Base-by-base conservation (phyloP, 2,888 invertebrate genomes). In the Cerceris ruficornis region DNA sequence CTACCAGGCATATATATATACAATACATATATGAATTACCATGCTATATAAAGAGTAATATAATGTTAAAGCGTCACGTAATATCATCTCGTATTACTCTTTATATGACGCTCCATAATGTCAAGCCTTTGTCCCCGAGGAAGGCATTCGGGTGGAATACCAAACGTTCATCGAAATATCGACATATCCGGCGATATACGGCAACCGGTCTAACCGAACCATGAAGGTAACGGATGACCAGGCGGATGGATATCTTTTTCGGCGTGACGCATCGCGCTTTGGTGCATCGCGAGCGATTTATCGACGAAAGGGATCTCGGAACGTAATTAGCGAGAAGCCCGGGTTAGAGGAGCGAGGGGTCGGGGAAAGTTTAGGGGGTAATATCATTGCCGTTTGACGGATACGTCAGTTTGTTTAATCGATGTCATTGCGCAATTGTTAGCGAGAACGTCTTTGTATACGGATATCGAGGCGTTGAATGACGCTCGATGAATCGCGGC, bases 141-240 rank as follows among this genome's bases (percentile, higher is more conserved):
- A 39, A 49, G 65, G 14, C 49, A n/a, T n/a, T 41, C 17, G 55
- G 68, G 62, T 62, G 58, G 41, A 41, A 72, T 55, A 54, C 28
- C 49, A 58, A 76, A 62, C 46, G 76, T 76, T 77, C 66, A 70
- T 76, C 77, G 76, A 67, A 69, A 54, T 61, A 61, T 75, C 68
- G 77, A 75, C 77, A 57, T 69, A 60, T 73, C 76, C 68, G 59
- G 7, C 15, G 11, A 14, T 43, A 41, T 14, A 54, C 42, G 13
- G 14, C 28, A 42, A 28, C 14, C 41, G 52, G 15, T 46, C 9
- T 15, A 8, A 60, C 15, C 46, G 14, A 9, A 39, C n/a, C 11
- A 5, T 7, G 14, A 58, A 62, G 15, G 43, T 46, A 46, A 14
- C 58, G 60, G 13, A 42, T 50, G 54, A 52, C 52, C 52, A n/a